These are phyloP conservation scores for Trichonephila inaurata DNA, from an alignment of 1,140 invertebrate genomes.

Conservation along the genomic window DNA sequence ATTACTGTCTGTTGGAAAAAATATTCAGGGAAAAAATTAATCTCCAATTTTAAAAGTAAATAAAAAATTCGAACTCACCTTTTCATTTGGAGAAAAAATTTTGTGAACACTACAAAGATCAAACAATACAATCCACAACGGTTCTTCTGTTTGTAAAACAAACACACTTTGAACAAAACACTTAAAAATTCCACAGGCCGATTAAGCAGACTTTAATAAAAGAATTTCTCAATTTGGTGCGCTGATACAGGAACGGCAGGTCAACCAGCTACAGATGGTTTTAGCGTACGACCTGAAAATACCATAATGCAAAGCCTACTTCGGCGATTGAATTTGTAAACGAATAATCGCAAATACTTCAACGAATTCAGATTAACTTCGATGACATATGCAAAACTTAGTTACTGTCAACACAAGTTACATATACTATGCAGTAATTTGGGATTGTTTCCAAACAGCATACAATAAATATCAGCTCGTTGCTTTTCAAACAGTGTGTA, in stretches of 20 bases:
- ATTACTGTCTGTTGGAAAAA: background rate
- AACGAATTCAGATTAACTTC: background rate
- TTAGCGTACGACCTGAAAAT: constrained; percentile 67
- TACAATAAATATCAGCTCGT: constrained; percentile 49
- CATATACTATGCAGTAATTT: constrained; percentile 8
- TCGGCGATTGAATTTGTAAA: background rate
- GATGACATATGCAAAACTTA: background rate
- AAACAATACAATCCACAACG: constrained; percentile 10
- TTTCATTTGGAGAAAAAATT: constrained; percentile 29
- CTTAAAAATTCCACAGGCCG: constrained; percentile 35
- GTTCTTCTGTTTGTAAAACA: background rate
- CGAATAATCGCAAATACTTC: constrained; percentile 22
- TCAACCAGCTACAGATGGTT: constrained; percentile 73
- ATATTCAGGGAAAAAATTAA: background rate
- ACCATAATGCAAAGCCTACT: constrained; percentile 42
- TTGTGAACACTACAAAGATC: background rate
- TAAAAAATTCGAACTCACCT: constrained; percentile 43
- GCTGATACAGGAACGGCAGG: constrained; percentile 30
- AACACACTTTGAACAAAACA: constrained; percentile 29
- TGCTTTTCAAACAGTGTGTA: constrained; percentile 45
- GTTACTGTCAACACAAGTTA: constrained; percentile 12
- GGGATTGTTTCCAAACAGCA: constrained; percentile 13
- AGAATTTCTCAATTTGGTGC: background rate
- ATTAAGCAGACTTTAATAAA: background rate
- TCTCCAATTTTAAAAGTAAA: background rate